Evolutionary conservation across 2,113 vertebrate species (phyloP).

Genomic region (Nanorana parkeri): DNA sequence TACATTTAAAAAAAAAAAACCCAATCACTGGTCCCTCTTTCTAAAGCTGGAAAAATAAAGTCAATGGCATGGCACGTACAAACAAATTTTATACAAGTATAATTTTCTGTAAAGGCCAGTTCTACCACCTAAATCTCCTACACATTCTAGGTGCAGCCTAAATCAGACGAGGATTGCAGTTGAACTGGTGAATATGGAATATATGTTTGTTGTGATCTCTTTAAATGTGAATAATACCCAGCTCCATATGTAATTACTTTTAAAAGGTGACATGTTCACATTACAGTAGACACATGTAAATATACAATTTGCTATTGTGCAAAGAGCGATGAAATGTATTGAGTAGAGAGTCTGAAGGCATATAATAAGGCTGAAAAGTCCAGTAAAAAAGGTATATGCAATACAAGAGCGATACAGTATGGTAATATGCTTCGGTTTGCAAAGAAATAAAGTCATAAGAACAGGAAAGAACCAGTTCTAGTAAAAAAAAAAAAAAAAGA

Average conservation of each 20-base stretch:
- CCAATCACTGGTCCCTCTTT: no score
- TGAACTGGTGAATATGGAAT: background rate
- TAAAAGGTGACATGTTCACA: background rate
- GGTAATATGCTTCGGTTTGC: background rate
- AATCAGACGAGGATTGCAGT: background rate
- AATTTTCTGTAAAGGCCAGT: no score
- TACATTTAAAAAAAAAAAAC: no score
- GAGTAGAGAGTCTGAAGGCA: background rate
- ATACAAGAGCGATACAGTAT: slow-evolving; percentile 1
- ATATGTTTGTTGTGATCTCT: background rate
- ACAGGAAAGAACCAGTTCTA: background rate
- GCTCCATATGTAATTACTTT: background rate
- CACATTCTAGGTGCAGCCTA: background rate
- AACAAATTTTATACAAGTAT: no score
- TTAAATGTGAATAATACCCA: background rate
- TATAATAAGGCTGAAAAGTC: slow-evolving; percentile 34
- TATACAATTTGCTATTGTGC: background rate
- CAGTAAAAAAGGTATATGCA: background rate
- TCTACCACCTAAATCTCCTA: no score
- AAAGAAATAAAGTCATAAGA: background rate
- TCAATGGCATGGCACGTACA: no score
- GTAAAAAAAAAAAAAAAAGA: no score
- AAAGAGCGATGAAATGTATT: background rate
- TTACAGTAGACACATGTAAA: background rate
- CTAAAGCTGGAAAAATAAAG: no score